Conservation (phyloP, 37 sponge, comb jelly and placozoan genomes). For the Dysidea cf. avara region DNA sequence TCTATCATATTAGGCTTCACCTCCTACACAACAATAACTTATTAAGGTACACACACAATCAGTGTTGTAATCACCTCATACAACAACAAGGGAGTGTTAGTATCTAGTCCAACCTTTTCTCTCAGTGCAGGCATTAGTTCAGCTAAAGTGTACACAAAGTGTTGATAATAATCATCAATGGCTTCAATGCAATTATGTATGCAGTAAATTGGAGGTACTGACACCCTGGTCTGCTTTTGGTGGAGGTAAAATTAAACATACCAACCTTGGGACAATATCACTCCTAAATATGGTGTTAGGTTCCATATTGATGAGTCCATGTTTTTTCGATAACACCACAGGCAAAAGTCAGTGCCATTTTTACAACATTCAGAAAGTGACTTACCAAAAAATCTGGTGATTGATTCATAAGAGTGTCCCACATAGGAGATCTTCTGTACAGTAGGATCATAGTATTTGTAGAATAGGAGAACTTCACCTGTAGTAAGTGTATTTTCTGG, state of each 20-base stretch:
- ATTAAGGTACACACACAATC: not conserved
- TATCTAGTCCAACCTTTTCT: conserved; percentile 53
- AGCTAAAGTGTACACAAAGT: conserved; percentile 22
- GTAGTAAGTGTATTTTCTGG: too few relatives aligned
- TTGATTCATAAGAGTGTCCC: conserved; percentile 56
- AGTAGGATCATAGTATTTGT: conserved; percentile 84
- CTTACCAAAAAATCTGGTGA: conserved; percentile 60
- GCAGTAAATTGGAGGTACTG: too few relatives aligned
- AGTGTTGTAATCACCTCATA: conserved; percentile 58
- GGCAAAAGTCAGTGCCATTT: not conserved
- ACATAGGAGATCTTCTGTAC: conserved; percentile 56
- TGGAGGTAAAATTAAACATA: too few relatives aligned
- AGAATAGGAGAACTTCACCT: conserved; percentile 81
- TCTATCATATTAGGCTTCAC: conserved; percentile 78
- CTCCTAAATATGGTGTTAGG: too few relatives aligned
- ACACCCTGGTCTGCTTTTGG: too few relatives aligned
- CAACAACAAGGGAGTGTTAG: conserved; percentile 50
- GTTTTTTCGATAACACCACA: not conserved
- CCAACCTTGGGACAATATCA: too few relatives aligned
- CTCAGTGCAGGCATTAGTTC: conserved; percentile 63
- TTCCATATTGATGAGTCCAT: not conserved
- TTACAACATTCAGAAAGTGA: not conserved
- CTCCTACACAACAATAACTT: conserved; percentile 44
- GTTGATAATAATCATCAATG: not conserved
- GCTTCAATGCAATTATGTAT: not conserved